Conservation (phyloP, 2,888 invertebrate genomes). For the Lepidochrysops patricia region DNA sequence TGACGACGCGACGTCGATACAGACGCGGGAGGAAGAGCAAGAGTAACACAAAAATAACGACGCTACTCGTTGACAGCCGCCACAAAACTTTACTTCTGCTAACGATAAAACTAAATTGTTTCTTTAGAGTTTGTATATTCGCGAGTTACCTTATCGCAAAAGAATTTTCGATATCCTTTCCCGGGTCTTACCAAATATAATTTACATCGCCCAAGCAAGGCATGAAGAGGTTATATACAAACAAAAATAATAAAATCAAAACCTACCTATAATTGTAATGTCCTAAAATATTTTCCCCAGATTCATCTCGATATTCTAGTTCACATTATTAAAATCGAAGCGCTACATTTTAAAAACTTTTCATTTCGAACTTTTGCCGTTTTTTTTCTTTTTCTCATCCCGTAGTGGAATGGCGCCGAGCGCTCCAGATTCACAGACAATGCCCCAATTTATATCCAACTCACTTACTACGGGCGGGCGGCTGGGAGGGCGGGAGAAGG, state of each 20-base stretch:
- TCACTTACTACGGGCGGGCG: conserved; percentile 63
- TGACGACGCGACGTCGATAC: conserved; percentile 39
- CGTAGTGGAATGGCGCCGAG: conserved; percentile 58
- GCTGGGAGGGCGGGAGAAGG: conserved; percentile 36
- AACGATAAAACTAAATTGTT: too few species aligned
- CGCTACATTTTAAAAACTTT: background rate
- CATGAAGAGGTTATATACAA: too few species aligned
- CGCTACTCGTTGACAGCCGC: background rate
- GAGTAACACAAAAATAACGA: background rate
- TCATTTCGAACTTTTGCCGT: background rate
- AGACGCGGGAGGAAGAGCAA: background rate
- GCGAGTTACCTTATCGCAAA: too few species aligned
- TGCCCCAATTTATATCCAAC: conserved; percentile 74
- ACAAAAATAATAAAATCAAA: too few species aligned
- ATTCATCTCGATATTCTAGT: too few species aligned
- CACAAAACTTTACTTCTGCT: too few species aligned
- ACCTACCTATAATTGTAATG: too few species aligned
- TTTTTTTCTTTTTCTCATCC: conserved; percentile 34
- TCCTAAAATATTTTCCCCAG: background rate
- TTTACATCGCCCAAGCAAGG: too few species aligned
- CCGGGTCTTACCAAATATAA: too few species aligned
- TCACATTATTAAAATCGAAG: too few species aligned
- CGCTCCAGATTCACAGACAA: conserved; percentile 73
- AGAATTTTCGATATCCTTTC: too few species aligned
- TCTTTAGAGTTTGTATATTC: too few species aligned